Evolutionary conservation across 2,797 vertebrate genomes (phyloP), one percentile per base, ranked within the genome.

Genomic region (Botia kubotai): DNA sequence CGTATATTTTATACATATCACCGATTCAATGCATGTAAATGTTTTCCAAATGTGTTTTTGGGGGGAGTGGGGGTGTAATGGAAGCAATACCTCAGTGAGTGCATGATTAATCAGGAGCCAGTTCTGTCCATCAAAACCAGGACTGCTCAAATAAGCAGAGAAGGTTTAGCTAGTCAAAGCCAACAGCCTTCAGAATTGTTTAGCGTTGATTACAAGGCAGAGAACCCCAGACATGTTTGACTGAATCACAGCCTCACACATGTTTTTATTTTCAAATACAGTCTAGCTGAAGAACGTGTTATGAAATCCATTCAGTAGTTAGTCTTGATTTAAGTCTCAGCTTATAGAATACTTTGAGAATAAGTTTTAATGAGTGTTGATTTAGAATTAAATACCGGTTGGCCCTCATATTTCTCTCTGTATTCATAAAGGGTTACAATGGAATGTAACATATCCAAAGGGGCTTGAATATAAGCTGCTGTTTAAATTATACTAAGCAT

Each of bases 401-500:
- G 46, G 21, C 17, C 17, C n/a, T 14, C 26, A 13, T 23, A 52
- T 13, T 33, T 71, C 58, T 75, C 67, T 76, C 62, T 78, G 68
- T 72, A 36, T 62, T 58, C 68, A 82, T 83, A 50, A 77, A 43
- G 50, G 36, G 33, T 11, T 8, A 13, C 23, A 63, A 72, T 69
- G 39, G 60, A 77, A 71, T 60, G 50, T n/a, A 68, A 23, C 43
- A 71, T 21, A 50, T 72, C 62, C 71, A 58, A 58, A 73, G 36
- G 73, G 68, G 75, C 43, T 77, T 48, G 71, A 77, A 83, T 86
- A 84, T 78, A 52, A 79, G 70, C 71, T 36, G 21, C 65, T 58
- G 26, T 82, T 83, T 80, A 82, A 86, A 83, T 53, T 12, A 52
- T 67, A 48, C 74, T 72, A 75, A 75, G 62, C n/a, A 26, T 70